phyloP scores from a whole-genome alignment of 1,140 invertebrate species.

The Sminthurinus signatus region DNA sequence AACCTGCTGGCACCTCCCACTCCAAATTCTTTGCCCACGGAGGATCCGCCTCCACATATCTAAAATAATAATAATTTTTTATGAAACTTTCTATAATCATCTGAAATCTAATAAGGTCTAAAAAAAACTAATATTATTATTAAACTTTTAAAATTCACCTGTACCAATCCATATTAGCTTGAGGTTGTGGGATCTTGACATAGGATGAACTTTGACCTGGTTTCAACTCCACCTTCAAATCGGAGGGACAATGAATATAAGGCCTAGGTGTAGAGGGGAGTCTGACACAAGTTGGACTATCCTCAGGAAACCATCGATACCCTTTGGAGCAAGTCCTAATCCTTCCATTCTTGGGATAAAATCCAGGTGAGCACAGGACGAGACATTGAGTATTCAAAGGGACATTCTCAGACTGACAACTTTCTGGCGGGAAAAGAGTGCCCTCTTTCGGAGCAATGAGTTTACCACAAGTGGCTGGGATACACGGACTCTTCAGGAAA shows the following conservation, averaged over 20 bases:
- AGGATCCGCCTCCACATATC: constrained; percentile 57
- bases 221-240: constrained; percentile 51
- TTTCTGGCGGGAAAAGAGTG: constrained; percentile 38
- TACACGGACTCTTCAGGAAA: constrained; percentile 19
- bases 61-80: too few relatives aligned
- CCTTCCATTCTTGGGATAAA: constrained; percentile 40
- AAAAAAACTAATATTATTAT: too few relatives aligned
- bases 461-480: constrained; percentile 32
- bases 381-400: constrained; percentile 41
- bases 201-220: constrained; percentile 50
- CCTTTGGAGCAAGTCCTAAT: constrained; percentile 39
- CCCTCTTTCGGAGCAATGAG: constrained; percentile 37
- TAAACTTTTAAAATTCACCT: constrained; percentile 48
- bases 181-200: constrained; percentile 57
- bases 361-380: constrained; percentile 38
- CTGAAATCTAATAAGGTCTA: too few relatives aligned
- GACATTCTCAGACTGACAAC: constrained; percentile 33
- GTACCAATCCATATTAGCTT: constrained; percentile 61
- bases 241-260: constrained; percentile 58
- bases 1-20: constrained; percentile 54
- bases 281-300: constrained; percentile 35
- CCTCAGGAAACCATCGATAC: constrained; percentile 39
- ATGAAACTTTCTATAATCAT: too few relatives aligned
- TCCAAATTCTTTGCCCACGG: constrained; percentile 59
- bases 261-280: constrained; percentile 46